Evolutionary conservation across 2,888 invertebrate genomes (phyloP).

Genomic region (Himalopsyche japonica): DNA sequence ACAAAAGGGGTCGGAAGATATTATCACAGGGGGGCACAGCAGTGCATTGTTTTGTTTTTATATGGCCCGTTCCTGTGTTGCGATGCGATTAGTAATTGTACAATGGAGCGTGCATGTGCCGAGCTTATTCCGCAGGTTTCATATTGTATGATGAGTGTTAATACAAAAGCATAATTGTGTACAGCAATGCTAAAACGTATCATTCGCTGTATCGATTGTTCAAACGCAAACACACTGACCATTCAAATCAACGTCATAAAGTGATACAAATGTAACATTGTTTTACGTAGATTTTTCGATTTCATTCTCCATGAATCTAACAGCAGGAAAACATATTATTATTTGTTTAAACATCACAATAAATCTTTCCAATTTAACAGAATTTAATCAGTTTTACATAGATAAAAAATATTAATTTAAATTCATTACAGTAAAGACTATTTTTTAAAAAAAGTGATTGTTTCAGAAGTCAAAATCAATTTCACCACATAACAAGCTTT

Average conservation of each 20-base stretch:
- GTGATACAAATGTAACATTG: background rate
- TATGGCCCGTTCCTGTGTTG: background rate
- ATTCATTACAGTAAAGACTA: too few relatives aligned
- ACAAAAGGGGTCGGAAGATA: conserved; percentile 22
- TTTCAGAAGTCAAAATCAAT: too few relatives aligned
- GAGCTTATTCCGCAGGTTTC: background rate
- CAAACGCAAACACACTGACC: background rate
- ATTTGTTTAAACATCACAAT: too few relatives aligned
- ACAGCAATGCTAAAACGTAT: background rate
- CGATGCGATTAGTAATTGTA: conserved; percentile 28
- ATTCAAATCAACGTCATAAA: background rate
- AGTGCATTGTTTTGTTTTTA: conserved; percentile 29
- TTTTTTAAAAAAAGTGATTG: too few relatives aligned
- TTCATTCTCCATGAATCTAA: too few relatives aligned
- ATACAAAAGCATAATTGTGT: background rate
- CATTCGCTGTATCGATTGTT: background rate
- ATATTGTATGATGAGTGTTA: background rate
- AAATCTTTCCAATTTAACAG: too few relatives aligned
- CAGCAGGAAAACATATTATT: too few relatives aligned
- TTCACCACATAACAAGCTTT: too few relatives aligned
- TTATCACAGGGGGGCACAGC: conserved; percentile 4
- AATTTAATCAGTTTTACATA: too few relatives aligned
- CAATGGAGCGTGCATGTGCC: conserved; percentile 9
- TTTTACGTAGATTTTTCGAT: background rate
- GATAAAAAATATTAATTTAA: too few relatives aligned